Percentiles rank a stretch among this genome's conserved stretches.
Conservation (phyloP, 2,113 vertebrate species). For the Corapipo altera region DNA sequence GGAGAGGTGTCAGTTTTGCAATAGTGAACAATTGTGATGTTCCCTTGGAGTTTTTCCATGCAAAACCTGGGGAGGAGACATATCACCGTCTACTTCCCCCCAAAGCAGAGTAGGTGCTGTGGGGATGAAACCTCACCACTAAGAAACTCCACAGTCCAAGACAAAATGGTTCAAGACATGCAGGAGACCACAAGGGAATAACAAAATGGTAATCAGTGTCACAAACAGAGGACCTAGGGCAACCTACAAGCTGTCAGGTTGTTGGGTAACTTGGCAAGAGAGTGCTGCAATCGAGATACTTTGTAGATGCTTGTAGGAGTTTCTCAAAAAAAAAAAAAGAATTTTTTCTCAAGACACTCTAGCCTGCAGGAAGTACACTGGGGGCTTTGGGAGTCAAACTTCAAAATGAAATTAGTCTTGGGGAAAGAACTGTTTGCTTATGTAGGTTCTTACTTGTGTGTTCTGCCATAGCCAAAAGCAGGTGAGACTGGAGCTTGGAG, state of each 20-base stretch:
- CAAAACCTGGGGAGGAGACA: background rate
- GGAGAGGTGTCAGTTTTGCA: background rate
- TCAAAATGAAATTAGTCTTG: background rate
- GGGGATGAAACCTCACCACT: rapidly evolving
- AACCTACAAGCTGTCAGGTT: rapidly evolving
- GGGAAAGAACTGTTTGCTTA: background rate
- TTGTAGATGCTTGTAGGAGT: background rate
- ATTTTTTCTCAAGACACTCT: background rate
- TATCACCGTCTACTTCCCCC: background rate
- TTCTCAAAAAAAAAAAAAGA: background rate
- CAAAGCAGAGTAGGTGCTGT: background rate
- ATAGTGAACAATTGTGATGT: background rate
- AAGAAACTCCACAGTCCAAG: background rate
- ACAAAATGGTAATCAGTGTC: background rate
- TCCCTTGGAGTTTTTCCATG: background rate
- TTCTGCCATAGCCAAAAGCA: background rate
- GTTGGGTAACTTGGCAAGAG: background rate
- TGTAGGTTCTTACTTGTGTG: background rate
- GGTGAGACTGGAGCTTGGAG: background rate
- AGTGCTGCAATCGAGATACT: rapidly evolving
- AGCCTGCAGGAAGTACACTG: background rate
- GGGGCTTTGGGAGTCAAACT: background rate
- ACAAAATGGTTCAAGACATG: background rate
- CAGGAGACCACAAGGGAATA: background rate
- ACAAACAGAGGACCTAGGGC: background rate